phyloP scores from a whole-genome alignment of 1,140 invertebrate genomes.

The Camponotus vicinus region DNA sequence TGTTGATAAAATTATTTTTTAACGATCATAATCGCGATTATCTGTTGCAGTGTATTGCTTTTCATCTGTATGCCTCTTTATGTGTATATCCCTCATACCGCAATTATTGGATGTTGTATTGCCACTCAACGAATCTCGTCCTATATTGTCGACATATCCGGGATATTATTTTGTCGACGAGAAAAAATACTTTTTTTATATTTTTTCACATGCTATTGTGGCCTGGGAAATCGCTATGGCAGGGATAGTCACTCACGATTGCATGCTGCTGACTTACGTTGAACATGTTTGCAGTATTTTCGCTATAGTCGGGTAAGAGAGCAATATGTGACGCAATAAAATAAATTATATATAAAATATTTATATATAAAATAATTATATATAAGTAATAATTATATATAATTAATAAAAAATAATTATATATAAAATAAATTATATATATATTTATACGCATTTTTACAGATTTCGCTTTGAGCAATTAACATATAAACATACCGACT shows the following conservation, averaged over 20 bases:
- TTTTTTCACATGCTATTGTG: conserved; percentile 5
- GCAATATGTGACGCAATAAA: background rate
- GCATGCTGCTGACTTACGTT: conserved; percentile 31
- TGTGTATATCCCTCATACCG: conserved; percentile 26
- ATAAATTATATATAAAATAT: no score
- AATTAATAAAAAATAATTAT: no score
- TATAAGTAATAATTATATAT: no score
- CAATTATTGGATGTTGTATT: conserved; percentile 31
- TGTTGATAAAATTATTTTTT: background rate
- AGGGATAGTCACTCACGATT: conserved; percentile 38
- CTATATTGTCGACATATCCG: background rate
- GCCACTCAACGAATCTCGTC: conserved; percentile 53
- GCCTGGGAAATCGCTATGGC: conserved; percentile 21
- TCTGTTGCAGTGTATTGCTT: conserved; percentile 36
- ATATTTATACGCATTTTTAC: background rate
- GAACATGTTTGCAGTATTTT: conserved; percentile 59
- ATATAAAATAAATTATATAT: background rate
- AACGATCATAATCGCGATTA: background rate
- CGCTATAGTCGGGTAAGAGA: conserved; percentile 58
- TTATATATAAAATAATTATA: no score
- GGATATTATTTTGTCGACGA: conserved; percentile 54
- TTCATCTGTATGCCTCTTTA: background rate
- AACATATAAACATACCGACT: background rate
- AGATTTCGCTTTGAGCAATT: conserved; percentile 50
- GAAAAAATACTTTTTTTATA: conserved; percentile 39